A percentile compares a stretch with the other conserved stretches of the same genome.
These are phyloP conservation scores for Drosophila flavopinicola DNA, from an alignment of 2,888 invertebrate species.

Conservation along the genomic window DNA sequence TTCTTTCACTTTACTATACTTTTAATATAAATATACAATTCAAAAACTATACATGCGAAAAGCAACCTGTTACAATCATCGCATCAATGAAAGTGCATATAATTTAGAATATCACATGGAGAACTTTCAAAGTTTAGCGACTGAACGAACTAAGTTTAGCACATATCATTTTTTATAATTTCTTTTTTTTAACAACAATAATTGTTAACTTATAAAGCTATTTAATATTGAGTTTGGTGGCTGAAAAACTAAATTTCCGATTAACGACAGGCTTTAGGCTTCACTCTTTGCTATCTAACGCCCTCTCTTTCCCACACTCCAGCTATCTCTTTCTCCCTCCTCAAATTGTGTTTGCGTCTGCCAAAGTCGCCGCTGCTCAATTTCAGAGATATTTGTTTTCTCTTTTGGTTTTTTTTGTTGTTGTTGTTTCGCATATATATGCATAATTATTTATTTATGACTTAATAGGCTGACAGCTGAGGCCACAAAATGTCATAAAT, in stretches of 20 bases:
- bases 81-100: no score
- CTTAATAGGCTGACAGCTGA: conserved; percentile 43
- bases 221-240: conserved; percentile 1
- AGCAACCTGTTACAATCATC: no score
- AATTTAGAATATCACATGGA: no score
- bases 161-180: no score
- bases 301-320: neutral
- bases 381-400: conserved; percentile 19
- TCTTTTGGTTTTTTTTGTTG: conserved; percentile 7
- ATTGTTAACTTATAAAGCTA: no score
- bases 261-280: conserved; percentile 13
- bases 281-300: conserved; percentile 7
- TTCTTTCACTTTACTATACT: no score
- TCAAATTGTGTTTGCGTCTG: conserved; percentile 28
- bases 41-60: no score
- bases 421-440: conserved; percentile 7
- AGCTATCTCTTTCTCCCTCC: neutral
- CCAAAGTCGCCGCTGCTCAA: conserved; percentile 23
- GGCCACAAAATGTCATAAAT: conserved; percentile 23
- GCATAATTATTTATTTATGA: conserved; percentile 59
- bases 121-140: no score
- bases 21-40: no score
- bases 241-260: conserved; percentile 20
- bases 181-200: no score
- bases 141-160: no score